Evolutionary conservation across 2,888 invertebrate species (phyloP).

Genomic region (Oxycera nigricornis): DNA sequence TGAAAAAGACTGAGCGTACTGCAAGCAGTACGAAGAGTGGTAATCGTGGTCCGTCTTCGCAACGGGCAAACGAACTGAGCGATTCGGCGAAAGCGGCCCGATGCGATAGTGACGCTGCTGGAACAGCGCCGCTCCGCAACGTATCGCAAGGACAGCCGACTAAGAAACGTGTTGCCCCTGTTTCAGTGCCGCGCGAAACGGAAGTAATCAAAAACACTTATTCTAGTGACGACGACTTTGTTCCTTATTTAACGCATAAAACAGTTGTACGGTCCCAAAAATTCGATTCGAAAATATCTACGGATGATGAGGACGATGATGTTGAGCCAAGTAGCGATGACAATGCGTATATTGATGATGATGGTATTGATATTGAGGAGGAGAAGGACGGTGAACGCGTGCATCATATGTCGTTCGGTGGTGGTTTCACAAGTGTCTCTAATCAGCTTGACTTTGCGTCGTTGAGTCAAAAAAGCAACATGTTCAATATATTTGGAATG

Average conservation of each 20-base stretch:
- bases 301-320: constrained; percentile 28
- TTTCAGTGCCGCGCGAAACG: constrained; percentile 57
- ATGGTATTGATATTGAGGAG: background rate
- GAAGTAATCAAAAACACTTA: constrained; percentile 48
- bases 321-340: constrained; percentile 46
- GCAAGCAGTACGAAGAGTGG: constrained; percentile 12
- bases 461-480: constrained; percentile 49
- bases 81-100: background rate
- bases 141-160: background rate
- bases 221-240: constrained; percentile 55
- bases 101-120: background rate
- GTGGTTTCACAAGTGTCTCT: constrained; percentile 48
- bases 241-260: constrained; percentile 63
- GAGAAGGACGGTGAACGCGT: background rate
- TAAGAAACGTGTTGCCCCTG: constrained; percentile 54
- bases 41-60: background rate
- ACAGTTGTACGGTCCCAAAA: constrained; percentile 61
- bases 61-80: background rate
- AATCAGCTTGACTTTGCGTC: constrained; percentile 52
- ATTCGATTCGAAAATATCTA: constrained; percentile 50
- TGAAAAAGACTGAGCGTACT: constrained; percentile 46
- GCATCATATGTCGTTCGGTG: constrained; percentile 47
- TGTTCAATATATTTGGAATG: constrained; percentile 50
- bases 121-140: background rate
- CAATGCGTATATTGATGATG: background rate